Conservation (phyloP, 2,113 vertebrate genomes). For the Campylomormyrus numenius region DNA sequence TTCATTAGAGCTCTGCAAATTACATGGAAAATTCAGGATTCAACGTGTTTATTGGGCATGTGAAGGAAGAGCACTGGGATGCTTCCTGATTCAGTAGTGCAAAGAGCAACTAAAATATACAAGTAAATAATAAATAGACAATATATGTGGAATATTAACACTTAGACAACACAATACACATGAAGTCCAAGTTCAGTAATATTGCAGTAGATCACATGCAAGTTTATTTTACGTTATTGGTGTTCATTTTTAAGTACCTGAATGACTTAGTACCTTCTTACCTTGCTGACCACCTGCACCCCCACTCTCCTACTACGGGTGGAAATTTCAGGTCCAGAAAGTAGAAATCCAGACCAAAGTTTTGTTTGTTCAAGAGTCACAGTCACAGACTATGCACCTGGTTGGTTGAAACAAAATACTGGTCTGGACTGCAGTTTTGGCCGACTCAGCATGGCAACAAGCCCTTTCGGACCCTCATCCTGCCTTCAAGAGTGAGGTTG, state of each 20-base stretch:
- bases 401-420: neutral
- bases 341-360: neutral
- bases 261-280: neutral
- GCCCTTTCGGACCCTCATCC: neutral
- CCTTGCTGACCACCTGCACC: neutral
- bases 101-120: neutral
- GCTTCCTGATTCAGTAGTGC: neutral
- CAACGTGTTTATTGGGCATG: neutral
- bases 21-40: neutral
- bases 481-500: neutral
- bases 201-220: neutral
- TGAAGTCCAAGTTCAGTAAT: neutral
- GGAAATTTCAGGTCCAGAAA: neutral
- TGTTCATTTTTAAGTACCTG: neutral
- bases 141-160: neutral
- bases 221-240: neutral
- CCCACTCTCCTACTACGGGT: neutral
- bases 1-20: neutral
- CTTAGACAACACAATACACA: neutral
- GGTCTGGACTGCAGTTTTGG: neutral
- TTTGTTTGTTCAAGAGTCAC: neutral
- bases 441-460: neutral
- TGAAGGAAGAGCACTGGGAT: neutral
- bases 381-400: no score
- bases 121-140: neutral